Evolutionary conservation across 2,113 vertebrate species (phyloP).

Genomic region (Myocastor coypus): DNA sequence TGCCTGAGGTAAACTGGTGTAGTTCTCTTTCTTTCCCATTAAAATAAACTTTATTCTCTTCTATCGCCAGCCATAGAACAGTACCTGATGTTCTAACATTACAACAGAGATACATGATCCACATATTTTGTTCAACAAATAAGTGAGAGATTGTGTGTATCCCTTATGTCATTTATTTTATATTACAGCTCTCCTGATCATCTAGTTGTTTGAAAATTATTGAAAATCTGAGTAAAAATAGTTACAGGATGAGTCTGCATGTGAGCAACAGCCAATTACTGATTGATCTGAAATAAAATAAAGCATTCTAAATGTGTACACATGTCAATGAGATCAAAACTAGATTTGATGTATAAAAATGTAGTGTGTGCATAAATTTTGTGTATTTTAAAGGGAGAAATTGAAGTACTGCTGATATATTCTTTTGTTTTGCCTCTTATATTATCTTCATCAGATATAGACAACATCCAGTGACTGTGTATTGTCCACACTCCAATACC

Average conservation of each 20-base stretch:
- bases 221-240: slow-evolving; percentile 25
- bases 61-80: not conserved
- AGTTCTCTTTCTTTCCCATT: not conserved
- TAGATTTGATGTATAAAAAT: not conserved
- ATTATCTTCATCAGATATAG: not conserved
- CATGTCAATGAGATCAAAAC: not conserved
- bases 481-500: not conserved
- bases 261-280: not conserved
- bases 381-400: not conserved
- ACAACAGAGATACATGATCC: not conserved
- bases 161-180: not conserved
- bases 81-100: not conserved
- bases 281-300: slow-evolving; percentile 29
- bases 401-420: not conserved
- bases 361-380: not conserved
- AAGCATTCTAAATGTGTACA: slow-evolving; percentile 4
- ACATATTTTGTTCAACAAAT: not conserved
- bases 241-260: not conserved
- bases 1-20: not conserved
- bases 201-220: slow-evolving; percentile 56
- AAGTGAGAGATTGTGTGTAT: not conserved
- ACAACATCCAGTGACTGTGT: not conserved
- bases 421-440: not conserved
- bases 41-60: not conserved
- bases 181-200: not conserved